Evolutionary conservation across 1,140 invertebrate genomes (phyloP).

Genomic region (Cydia fagiglandana): DNA sequence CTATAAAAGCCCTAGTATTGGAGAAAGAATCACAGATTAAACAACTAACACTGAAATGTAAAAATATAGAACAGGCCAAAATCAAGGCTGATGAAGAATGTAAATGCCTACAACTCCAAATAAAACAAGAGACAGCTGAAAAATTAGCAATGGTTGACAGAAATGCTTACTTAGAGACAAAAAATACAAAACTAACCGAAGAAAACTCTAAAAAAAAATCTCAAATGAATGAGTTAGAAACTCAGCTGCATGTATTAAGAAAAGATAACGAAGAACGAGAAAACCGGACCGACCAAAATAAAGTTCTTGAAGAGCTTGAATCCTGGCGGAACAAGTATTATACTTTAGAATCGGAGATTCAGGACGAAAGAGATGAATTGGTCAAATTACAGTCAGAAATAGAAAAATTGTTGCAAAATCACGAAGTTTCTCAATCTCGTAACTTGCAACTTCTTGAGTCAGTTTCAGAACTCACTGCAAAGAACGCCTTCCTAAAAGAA

Average conservation of each 20-base stretch:
- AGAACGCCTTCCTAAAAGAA: constrained; percentile 48
- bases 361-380: constrained; percentile 75
- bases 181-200: constrained; percentile 68
- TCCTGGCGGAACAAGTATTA: constrained; percentile 65
- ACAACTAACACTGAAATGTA: constrained; percentile 57
- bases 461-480: constrained; percentile 51
- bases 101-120: constrained; percentile 72
- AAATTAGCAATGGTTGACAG: constrained; percentile 77
- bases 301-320: constrained; percentile 54
- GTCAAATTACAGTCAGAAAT: constrained; percentile 72
- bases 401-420: constrained; percentile 68
- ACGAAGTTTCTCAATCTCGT: constrained; percentile 62
- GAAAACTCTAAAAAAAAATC: constrained; percentile 71
- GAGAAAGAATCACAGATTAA: constrained; percentile 65
- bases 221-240: constrained; percentile 66
- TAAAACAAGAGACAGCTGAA: constrained; percentile 77
- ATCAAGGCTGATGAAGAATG: constrained; percentile 69
- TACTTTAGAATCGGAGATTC: constrained; percentile 66
- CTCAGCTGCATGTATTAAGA: constrained; percentile 52
- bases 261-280: constrained; percentile 45
- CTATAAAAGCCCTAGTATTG: constrained; percentile 57
- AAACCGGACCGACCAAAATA: constrained; percentile 44
- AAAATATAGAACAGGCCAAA: constrained; percentile 58
- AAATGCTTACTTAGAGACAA: constrained; percentile 73
- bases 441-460: constrained; percentile 54